These are phyloP conservation scores for Siniperca obscura DNA, from an alignment of 2,797 vertebrate genomes.

Conservation along the genomic window DNA sequence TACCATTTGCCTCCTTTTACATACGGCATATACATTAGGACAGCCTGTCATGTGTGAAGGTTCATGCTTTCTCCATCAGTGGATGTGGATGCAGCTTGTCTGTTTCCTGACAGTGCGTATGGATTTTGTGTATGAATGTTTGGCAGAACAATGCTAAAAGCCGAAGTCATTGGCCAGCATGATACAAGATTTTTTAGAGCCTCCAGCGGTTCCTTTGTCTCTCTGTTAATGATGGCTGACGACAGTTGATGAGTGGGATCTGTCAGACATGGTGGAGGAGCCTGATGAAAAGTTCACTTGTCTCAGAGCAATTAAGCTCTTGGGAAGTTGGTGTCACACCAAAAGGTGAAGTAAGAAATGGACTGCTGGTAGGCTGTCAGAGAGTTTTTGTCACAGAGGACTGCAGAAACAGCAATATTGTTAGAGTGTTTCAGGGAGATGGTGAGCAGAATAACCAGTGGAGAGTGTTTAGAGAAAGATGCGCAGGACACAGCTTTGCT, in stretches of 20 bases:
- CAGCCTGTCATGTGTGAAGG: not conserved
- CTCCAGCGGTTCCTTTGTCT: conserved; percentile 32
- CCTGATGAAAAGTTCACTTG: conserved; percentile 54
- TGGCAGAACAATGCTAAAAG: conserved; percentile 15
- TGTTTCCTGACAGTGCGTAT: not conserved
- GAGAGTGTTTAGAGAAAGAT: conserved; percentile 8
- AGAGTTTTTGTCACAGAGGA: conserved; percentile 19
- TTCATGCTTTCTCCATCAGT: not conserved
- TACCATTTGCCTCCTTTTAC: not conserved
- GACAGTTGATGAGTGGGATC: conserved; percentile 44
- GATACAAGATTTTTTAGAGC: not conserved
- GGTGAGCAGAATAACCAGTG: not conserved
- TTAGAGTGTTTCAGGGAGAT: not conserved
- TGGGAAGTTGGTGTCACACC: conserved; percentile 41
- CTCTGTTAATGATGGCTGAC: conserved; percentile 39
- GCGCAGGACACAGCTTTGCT: conserved; percentile 1
- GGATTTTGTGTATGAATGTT: not conserved
- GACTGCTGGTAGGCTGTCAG: conserved; percentile 23
- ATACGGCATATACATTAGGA: not conserved
- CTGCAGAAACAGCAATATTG: conserved; percentile 9
- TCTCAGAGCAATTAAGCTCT: conserved; percentile 53
- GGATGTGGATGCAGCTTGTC: not conserved
- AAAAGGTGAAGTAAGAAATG: conserved; percentile 42
- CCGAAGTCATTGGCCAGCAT: not conserved
- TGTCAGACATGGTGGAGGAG: conserved; percentile 44